phyloP scores from a whole-genome alignment of 2,797 vertebrate species.

The Clarias platycephalus region DNA sequence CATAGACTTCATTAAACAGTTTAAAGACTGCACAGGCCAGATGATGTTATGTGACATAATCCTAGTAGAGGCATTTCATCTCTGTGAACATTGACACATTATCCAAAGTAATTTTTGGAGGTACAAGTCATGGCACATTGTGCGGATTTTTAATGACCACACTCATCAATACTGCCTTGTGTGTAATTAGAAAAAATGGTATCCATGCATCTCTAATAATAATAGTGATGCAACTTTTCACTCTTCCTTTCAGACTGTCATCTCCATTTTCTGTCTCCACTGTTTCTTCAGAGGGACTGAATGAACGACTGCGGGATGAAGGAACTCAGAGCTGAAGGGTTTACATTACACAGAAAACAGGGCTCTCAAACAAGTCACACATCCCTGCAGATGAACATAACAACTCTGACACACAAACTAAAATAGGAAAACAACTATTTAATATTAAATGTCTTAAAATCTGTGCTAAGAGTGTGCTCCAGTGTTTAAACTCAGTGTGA shows the following conservation, averaged over 20 bases:
- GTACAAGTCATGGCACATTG: neutral
- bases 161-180: neutral
- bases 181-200: neutral
- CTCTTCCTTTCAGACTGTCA: conserved; percentile 62
- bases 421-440: conserved; percentile 9
- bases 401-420: conserved; percentile 2
- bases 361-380: conserved; percentile 5
- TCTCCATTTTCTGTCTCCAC: conserved; percentile 78
- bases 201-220: neutral
- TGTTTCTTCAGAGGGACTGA: conserved; percentile 76
- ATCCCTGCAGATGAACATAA: neutral
- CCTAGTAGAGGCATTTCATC: neutral
- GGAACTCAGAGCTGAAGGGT: conserved; percentile 66
- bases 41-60: neutral
- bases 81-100: neutral
- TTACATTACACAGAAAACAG: conserved; percentile 59
- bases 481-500: neutral
- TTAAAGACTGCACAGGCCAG: neutral
- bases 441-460: conserved; percentile 16
- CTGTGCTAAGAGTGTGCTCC: conserved; percentile 12
- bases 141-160: neutral
- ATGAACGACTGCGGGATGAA: conserved; percentile 69
- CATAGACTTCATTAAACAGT: neutral
- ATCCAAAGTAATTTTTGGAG: no score
- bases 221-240: conserved; percentile 14